Evolutionary conservation across 2,113 vertebrate species (phyloP).

Genomic region (Bolborhynchus lineola): DNA sequence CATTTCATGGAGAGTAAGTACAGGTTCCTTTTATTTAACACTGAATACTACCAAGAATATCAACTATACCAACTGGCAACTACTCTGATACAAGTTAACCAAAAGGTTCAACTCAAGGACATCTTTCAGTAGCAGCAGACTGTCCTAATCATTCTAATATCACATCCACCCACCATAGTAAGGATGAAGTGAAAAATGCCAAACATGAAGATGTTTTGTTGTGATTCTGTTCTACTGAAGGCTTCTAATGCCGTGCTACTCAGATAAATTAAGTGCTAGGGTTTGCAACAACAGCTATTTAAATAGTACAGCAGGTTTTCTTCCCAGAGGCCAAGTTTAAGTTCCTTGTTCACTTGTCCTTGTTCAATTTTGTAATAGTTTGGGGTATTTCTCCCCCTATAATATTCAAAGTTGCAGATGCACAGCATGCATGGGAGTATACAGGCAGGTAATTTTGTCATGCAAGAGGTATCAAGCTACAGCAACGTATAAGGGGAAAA

Average conservation of each 20-base stretch:
- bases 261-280: background rate
- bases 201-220: background rate
- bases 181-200: background rate
- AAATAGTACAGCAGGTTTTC: background rate
- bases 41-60: background rate
- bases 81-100: background rate
- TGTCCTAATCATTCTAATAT: background rate
- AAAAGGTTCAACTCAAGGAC: background rate
- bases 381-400: fast-evolving
- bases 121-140: background rate
- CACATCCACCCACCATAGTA: background rate
- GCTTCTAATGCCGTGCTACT: background rate
- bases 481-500: background rate
- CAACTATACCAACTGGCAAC: background rate
- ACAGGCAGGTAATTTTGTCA: background rate
- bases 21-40: background rate
- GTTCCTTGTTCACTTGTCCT: background rate
- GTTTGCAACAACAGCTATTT: background rate
- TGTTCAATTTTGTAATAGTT: background rate
- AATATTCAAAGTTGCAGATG: background rate
- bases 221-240: background rate
- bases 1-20: background rate
- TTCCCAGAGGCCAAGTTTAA: background rate
- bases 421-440: background rate
- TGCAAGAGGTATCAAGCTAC: background rate